Evolutionary conservation across 2,113 vertebrate genomes (phyloP).

Genomic region (Actenoides lindsayi): DNA sequence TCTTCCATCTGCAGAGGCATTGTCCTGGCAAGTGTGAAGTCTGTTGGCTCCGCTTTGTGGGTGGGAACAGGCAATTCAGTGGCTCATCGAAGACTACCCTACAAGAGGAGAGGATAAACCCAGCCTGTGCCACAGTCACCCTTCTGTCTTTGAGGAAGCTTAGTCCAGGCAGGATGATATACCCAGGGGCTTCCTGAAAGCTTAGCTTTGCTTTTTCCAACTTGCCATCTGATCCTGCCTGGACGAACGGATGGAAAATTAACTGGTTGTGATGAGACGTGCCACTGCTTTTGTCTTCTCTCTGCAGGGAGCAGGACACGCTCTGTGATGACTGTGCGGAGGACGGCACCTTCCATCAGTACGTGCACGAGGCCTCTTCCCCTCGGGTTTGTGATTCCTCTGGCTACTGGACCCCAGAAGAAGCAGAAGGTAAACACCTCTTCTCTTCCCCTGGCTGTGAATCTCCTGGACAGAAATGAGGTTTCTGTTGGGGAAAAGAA

Average conservation of each 20-base stretch:
- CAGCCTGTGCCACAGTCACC: background rate
- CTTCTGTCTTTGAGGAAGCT: background rate
- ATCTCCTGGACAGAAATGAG: background rate
- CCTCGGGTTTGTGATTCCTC: slow-evolving; percentile 91
- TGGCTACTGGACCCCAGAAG: slow-evolving; percentile 97
- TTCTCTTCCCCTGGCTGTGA: background rate
- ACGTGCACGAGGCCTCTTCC: slow-evolving; percentile 87
- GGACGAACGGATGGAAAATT: background rate
- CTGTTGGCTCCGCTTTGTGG: background rate
- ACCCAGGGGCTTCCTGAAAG: background rate
- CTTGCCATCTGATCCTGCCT: background rate
- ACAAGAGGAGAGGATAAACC: background rate
- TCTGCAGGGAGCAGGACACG: slow-evolving; percentile 69
- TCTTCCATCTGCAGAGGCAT: background rate
- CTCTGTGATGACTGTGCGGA: slow-evolving; percentile 85
- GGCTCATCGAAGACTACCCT: background rate
- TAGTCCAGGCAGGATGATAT: background rate
- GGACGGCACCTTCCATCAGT: slow-evolving; percentile 88
- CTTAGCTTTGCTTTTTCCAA: background rate
- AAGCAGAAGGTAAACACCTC: slow-evolving; percentile 87
- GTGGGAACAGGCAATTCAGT: background rate
- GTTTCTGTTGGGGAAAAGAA: background rate
- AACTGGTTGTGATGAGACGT: accelerated
- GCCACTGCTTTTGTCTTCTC: background rate
- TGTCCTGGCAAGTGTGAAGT: background rate